These are phyloP conservation scores for Oceanodroma leucorhoa DNA, from an alignment of 2,797 vertebrate species.

Conservation along the genomic window DNA sequence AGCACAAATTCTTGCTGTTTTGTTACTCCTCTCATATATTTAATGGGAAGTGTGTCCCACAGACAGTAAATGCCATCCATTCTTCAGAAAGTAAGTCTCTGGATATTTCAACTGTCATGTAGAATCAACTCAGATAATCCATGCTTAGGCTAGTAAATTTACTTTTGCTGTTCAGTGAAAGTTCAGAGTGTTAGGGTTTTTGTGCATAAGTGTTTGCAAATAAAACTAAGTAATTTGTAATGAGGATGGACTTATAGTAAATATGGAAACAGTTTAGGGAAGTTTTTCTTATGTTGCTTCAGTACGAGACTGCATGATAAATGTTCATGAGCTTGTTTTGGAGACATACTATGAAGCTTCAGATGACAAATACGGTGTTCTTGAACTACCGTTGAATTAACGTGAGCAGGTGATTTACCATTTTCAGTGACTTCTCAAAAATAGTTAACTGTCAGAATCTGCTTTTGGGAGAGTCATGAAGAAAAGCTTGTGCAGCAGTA, in stretches of 20 bases:
- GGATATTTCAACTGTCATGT: background rate
- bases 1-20: background rate
- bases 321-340: background rate
- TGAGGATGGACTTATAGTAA: background rate
- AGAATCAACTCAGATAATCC: background rate
- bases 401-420: background rate
- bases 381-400: background rate
- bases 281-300: background rate
- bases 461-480: background rate
- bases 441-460: background rate
- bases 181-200: background rate
- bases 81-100: background rate
- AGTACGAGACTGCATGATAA: background rate
- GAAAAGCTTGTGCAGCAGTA: background rate
- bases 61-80: background rate
- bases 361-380: background rate
- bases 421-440: background rate
- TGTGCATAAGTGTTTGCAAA: background rate
- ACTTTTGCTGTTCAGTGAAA: background rate
- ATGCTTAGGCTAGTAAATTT: background rate
- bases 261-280: background rate
- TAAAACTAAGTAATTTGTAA: conserved; percentile 22
- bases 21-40: background rate
- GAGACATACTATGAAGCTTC: background rate
- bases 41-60: background rate